These are phyloP conservation scores for Xenopus tropicalis DNA, from an alignment of 2,113 vertebrate species.

Conservation along the genomic window UCB_Xtro_10.0 CM004452.2:50750001-50750500, in stretches of 20 bases:
- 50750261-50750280: constrained; percentile 65
- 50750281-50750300: constrained; percentile 65
- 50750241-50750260: constrained; percentile 62
- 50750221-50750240: constrained; percentile 60
- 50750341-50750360: constrained; percentile 68
- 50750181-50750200: too few relatives aligned
- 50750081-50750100: too few relatives aligned
- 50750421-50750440: constrained; percentile 66
- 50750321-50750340: constrained; percentile 66
- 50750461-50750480: constrained; percentile 66
- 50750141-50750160: too few relatives aligned
- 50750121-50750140: too few relatives aligned
- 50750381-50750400: constrained; percentile 64
- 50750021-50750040: too few relatives aligned
- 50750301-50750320: constrained; percentile 62
- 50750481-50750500: constrained; percentile 72
- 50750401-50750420: constrained; percentile 58
- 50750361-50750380: constrained; percentile 51
- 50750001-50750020: too few relatives aligned
- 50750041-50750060: too few relatives aligned
- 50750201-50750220: constrained; percentile 40
- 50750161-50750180: too few relatives aligned
- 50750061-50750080: too few relatives aligned
- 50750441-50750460: constrained; percentile 67
- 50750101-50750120: too few relatives aligned